A percentile compares a stretch with the other conserved stretches of the same genome.
These are phyloP conservation scores for Brachionus calyciflorus DNA, from an alignment of 1,140 invertebrate genomes.

Conservation along the genomic window DNA sequence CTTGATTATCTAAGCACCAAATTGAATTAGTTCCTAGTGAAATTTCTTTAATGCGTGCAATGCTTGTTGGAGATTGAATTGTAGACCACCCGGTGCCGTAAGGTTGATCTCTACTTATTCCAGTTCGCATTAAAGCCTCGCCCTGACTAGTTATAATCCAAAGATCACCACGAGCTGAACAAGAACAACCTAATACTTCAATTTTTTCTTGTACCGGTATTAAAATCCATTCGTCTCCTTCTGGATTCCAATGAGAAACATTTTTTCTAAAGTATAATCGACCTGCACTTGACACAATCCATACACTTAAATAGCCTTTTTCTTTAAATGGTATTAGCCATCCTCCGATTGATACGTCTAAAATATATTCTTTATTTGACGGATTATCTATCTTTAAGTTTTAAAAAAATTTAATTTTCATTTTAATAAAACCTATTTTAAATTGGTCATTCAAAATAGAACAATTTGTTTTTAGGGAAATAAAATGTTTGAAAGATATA, in stretches of 20 bases:
- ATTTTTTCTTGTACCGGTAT: not conserved
- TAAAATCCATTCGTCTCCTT: constrained; percentile 18
- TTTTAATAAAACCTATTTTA: no score
- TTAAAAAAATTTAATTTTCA: no score
- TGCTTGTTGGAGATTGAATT: not conserved
- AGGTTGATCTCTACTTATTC: not conserved
- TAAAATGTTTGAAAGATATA: no score
- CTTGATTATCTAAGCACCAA: not conserved
- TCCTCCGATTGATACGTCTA: constrained; percentile 24
- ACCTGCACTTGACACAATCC: constrained; percentile 2
- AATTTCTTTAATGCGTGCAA: not conserved
- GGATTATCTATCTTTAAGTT: constrained; percentile 16
- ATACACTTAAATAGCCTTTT: constrained; percentile 27
- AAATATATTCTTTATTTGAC: not conserved
- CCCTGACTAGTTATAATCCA: constrained; percentile 11
- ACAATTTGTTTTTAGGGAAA: no score
- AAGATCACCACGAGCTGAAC: not conserved
- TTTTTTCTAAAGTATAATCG: constrained; percentile 37
- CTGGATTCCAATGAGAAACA: constrained; percentile 19
- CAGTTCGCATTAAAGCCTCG: not conserved
- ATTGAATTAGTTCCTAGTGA: not conserved
- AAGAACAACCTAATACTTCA: not conserved
- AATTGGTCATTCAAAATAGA: no score
- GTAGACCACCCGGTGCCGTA: not conserved
- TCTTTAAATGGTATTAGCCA: constrained; percentile 2